Conservation (phyloP, 2,113 vertebrate species). For the Scomber japonicus region DNA sequence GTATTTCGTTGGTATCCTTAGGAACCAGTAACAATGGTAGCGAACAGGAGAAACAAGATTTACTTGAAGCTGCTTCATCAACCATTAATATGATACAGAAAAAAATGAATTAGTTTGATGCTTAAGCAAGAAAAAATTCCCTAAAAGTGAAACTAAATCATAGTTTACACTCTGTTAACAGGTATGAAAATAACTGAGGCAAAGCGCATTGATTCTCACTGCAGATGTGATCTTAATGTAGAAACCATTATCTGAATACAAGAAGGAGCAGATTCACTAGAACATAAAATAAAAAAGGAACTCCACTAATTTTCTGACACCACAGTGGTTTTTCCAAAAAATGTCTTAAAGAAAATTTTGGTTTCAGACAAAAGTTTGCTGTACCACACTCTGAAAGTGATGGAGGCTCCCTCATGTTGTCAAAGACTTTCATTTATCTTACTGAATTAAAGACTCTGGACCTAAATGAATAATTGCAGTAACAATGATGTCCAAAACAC, state of each 20-base stretch:
- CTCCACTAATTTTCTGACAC: neutral
- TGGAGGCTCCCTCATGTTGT: neutral
- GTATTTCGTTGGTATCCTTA: slow-evolving; percentile 34
- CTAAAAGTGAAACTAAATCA: neutral
- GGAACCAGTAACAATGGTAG: no score
- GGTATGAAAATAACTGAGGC: neutral
- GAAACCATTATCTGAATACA: neutral
- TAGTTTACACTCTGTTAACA: neutral
- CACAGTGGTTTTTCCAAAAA: neutral
- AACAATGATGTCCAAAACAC: slow-evolving; percentile 3
- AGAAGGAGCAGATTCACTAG: neutral
- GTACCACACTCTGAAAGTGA: neutral
- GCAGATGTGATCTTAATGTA: neutral
- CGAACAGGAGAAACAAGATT: neutral
- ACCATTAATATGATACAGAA: neutral
- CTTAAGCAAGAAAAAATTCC: neutral
- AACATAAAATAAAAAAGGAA: slow-evolving; percentile 5
- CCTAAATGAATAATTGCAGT: slow-evolving; percentile 17
- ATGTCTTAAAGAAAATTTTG: neutral
- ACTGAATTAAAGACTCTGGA: neutral
- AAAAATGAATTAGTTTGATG: neutral
- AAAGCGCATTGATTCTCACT: neutral
- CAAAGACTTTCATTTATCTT: neutral
- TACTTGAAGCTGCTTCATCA: slow-evolving; percentile 17
- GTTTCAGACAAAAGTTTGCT: neutral